Evolutionary conservation across 2,113 vertebrate genomes (phyloP).

Genomic region (Blennius ocellaris): DNA sequence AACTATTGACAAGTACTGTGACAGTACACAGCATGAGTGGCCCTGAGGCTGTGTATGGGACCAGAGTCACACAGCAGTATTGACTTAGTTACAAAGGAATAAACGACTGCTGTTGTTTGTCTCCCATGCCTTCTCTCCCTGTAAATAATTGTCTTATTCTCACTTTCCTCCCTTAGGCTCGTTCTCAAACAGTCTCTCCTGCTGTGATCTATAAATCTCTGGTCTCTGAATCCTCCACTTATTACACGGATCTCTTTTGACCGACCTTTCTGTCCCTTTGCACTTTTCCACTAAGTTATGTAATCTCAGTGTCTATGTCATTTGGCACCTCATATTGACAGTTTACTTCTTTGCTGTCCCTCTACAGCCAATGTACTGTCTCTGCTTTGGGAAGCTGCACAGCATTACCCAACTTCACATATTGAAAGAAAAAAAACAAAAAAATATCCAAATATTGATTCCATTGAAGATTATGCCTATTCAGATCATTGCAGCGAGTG

Average conservation of each 20-base stretch:
- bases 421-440: slow-evolving; percentile 1
- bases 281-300: slow-evolving; percentile 58
- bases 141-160: slow-evolving; percentile 31
- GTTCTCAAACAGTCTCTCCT: neutral
- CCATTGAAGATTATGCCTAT: neutral
- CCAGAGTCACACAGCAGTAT: slow-evolving; percentile 51
- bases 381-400: slow-evolving; percentile 2
- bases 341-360: slow-evolving; percentile 33
- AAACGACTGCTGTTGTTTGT: slow-evolving; percentile 55
- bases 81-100: slow-evolving; percentile 60
- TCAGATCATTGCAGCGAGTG: neutral
- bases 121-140: slow-evolving; percentile 27
- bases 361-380: slow-evolving; percentile 9
- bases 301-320: slow-evolving; percentile 53
- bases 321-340: slow-evolving; percentile 55
- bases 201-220: neutral
- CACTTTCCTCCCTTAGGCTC: neutral
- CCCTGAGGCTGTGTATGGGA: slow-evolving; percentile 53
- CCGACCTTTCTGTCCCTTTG: slow-evolving; percentile 38
- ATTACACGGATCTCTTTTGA: slow-evolving; percentile 37
- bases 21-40: slow-evolving; percentile 59
- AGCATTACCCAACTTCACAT: slow-evolving; percentile 37
- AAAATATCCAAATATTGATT: slow-evolving; percentile 25
- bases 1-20: slow-evolving; percentile 60
- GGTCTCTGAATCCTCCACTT: slow-evolving; percentile 13